These are phyloP conservation scores for Alexandromys fortis DNA, from an alignment of 2,113 vertebrate species.

Conservation along the genomic window DNA sequence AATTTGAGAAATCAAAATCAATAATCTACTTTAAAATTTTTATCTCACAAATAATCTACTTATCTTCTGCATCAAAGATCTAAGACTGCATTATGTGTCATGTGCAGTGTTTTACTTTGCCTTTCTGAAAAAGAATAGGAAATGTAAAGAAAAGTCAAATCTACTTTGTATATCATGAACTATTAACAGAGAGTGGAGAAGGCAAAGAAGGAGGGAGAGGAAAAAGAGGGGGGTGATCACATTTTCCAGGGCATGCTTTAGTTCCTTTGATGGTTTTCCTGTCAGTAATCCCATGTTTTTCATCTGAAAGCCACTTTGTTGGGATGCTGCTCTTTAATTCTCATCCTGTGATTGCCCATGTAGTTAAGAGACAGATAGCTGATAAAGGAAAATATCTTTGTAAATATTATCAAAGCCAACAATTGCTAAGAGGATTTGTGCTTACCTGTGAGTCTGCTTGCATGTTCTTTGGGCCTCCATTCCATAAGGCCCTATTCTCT, in stretches of 20 bases:
- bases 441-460: constrained; percentile 4
- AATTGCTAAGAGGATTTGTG: constrained; percentile 6
- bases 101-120: not conserved
- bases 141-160: not conserved
- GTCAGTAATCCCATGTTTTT: not conserved
- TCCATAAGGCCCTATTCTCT: constrained; percentile 31
- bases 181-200: not conserved
- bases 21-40: constrained; percentile 67
- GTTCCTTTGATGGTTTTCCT: not conserved
- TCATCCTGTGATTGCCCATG: not conserved
- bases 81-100: constrained; percentile 59
- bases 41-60: constrained; percentile 68
- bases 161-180: constrained; percentile 3
- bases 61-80: constrained; percentile 66
- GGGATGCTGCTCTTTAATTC: not conserved
- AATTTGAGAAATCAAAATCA: constrained; percentile 59
- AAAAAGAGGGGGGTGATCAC: not conserved
- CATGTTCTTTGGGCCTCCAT: constrained; percentile 3
- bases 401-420: not conserved
- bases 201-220: not conserved
- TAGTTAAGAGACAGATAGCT: not conserved
- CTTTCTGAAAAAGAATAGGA: not conserved
- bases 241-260: not conserved
- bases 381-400: not conserved
- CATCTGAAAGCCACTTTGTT: not conserved